Base-by-base conservation (phyloP, 2,888 invertebrate genomes). In the Agrochola circellaris region DNA sequence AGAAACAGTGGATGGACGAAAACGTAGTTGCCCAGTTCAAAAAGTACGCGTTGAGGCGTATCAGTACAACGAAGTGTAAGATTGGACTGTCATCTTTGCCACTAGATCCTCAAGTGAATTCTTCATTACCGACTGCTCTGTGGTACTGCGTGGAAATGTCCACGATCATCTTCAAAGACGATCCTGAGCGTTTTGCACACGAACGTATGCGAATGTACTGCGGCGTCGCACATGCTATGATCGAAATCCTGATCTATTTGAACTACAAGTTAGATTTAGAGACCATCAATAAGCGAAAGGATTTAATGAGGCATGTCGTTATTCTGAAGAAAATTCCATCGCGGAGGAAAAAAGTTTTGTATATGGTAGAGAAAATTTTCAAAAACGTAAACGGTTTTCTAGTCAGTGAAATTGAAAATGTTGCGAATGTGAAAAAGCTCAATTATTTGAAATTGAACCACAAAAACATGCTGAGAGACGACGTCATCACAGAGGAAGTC, bases 111-210 rank as follows among this genome's bases (percentile, higher is more conserved):
- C 83, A 82, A 78, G 74, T 81, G 61, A 86, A 84, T 0, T 88
- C 87, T 5, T 87, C 89, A 9, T 73, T 93, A 73, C 87, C 77
- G 13, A 88, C 91, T 76, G 92, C 92, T 8, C 77, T 93, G 75
- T 93, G 92, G 92, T 93, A 92, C 83, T 92, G 91, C 75, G 87
- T 92, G 38, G 92, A 92, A 69, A 38, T 92, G 30, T 92, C 92
- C 2, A 89, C 92, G 4, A 71, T 72, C 70, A 85, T 93, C 74
- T 92, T 92, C 70, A 91, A 92, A 89, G 48, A 91, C 62, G 90
- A 92, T 75, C 73, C 86, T 26, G 26, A 70, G 75, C 68, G 89
- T 64, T 92, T 86, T 75, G 56, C 11, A 20, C 88, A 91, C 9
- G 92, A 92, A 89, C 90, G 92, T 2, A 67, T 92, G 70, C 88